These are phyloP conservation scores for Ciconia nigra DNA, from an alignment of 2,797 vertebrate genomes.

Conservation along the genomic window DNA sequence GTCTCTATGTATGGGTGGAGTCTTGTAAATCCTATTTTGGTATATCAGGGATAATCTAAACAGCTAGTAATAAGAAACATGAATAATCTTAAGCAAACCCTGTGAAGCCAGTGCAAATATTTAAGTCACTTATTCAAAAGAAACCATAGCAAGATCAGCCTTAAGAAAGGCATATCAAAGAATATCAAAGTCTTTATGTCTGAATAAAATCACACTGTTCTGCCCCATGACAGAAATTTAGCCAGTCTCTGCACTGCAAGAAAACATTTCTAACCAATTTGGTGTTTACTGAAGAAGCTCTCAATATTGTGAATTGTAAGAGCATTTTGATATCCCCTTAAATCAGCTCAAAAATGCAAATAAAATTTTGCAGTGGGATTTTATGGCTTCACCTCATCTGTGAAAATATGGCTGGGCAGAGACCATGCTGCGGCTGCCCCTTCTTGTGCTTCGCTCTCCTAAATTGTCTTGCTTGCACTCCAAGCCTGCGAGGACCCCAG, in stretches of 20 bases:
- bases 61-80: background rate
- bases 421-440: rapidly evolving
- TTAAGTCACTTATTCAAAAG: constrained; percentile 8
- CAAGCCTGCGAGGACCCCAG: rapidly evolving
- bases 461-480: background rate
- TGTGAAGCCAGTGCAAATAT: background rate
- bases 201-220: background rate
- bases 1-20: background rate
- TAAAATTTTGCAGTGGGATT: background rate
- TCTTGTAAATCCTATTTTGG: constrained; percentile 39
- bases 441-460: background rate
- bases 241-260: background rate
- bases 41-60: constrained; percentile 49
- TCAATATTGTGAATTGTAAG: background rate
- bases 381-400: background rate
- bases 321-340: background rate
- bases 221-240: background rate
- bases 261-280: background rate
- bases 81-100: constrained; percentile 28
- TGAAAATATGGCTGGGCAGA: background rate
- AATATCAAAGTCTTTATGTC: background rate
- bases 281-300: background rate
- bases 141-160: background rate
- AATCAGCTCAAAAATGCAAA: background rate
- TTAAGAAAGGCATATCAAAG: background rate